Conservation (phyloP, 2,113 vertebrate genomes). For the Nesospiza acunhae region DNA sequence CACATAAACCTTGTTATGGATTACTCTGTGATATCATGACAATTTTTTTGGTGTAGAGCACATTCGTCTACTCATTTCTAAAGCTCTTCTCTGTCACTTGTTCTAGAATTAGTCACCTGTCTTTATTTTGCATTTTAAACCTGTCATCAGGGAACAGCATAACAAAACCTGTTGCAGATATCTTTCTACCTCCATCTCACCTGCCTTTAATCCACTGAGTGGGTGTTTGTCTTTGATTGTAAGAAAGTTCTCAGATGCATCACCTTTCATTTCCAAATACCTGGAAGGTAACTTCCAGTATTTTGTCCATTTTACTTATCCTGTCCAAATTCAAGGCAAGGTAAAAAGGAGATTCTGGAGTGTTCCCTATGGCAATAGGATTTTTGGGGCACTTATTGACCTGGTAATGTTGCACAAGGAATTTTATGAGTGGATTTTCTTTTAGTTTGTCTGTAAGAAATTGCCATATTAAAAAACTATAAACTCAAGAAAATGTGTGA, state of each 20-base stretch:
- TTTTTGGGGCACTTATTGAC: neutral
- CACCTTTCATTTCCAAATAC: slow-evolving; percentile 29
- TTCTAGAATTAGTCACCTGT: neutral
- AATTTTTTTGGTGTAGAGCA: neutral
- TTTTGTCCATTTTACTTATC: neutral
- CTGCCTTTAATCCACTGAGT: slow-evolving; percentile 27
- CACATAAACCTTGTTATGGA: neutral
- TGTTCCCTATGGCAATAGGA: neutral
- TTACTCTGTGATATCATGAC: neutral
- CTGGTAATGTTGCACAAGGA: neutral
- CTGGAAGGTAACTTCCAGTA: neutral
- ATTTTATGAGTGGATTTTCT: neutral
- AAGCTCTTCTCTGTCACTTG: neutral
- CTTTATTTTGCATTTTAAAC: neutral
- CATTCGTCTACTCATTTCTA: neutral
- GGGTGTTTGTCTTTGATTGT: slow-evolving; percentile 10
- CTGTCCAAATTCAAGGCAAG: neutral
- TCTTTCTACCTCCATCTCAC: neutral
- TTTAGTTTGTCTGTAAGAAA: neutral
- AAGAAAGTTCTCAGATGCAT: slow-evolving; percentile 23
- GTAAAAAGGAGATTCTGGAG: neutral
- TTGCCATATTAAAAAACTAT: neutral
- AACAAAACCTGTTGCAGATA: neutral
- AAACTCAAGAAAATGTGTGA: neutral
- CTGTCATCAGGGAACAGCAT: neutral